phyloP scores from a whole-genome alignment of 2,888 invertebrate genomes.

The Lepas anatifera region DNA sequence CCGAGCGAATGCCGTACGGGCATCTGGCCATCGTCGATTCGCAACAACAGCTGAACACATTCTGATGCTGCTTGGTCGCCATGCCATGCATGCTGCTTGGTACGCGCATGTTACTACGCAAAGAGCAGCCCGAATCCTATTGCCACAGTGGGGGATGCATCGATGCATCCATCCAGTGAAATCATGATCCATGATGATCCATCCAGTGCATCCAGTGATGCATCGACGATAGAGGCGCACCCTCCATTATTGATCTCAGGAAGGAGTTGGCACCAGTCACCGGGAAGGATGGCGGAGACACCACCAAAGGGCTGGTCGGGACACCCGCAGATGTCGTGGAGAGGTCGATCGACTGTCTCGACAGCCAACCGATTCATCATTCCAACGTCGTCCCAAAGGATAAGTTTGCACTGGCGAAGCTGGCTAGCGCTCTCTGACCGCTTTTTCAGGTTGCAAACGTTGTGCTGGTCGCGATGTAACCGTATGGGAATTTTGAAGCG shows the following conservation, averaged over 20 bases:
- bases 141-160: not conserved
- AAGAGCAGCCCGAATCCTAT: not conserved
- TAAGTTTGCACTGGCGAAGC: not conserved
- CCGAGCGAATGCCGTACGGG: not conserved
- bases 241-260: not conserved
- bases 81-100: too few species aligned
- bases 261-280: not conserved
- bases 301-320: too few species aligned
- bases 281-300: too few species aligned
- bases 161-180: too few species aligned
- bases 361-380: not conserved
- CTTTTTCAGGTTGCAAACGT: not conserved
- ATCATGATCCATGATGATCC: too few species aligned
- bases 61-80: not conserved
- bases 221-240: not conserved
- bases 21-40: not conserved
- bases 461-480: not conserved
- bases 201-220: too few species aligned
- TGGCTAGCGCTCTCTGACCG: not conserved
- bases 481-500: not conserved
- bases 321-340: too few species aligned
- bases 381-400: not conserved
- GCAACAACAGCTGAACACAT: not conserved
- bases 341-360: not conserved
- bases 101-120: not conserved